Evolutionary conservation across 1,140 invertebrate genomes (phyloP), one percentile per base, ranked within the genome.

Genomic region (Heliconius nattereri): DNA sequence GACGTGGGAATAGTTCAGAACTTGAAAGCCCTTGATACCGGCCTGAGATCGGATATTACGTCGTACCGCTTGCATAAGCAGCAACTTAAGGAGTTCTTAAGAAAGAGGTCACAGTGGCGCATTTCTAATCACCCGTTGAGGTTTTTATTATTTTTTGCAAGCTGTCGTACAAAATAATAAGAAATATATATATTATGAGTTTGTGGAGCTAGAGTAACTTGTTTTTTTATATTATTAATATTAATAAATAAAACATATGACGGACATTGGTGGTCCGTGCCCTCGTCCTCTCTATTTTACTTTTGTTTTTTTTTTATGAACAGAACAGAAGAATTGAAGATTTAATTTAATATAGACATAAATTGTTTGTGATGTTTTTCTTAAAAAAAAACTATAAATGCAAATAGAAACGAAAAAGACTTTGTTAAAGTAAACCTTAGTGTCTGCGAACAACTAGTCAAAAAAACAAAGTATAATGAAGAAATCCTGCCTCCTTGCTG

Each of bases 21-120:
- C 26, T 77, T 52, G 73, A 82, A 73, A 80, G 78, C 81, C 37
- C 79, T 83, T 75, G 73, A 75, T 78, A 78, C 60, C 45, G 37
- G 60, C 72, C 78, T 78, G 52, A 78, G 78, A 74, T 77, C 72
- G 72, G 78, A 78, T 78, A 78, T 78, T 78, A 78, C 70, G 74
- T 70, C 75, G 75, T 77, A 66, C 75, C 81, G 76, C 79, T 78
- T 84, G 83, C 83, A 79, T 82, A 81, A 82, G 80, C 79, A 83
- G 37, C 79, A 75, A 78, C 79, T 81, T 76, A 66, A 83, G 79
- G 57, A 81, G 75, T 79, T 75, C 79, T 84, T 78, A 54, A 81
- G 79, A 84, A 84, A 72, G 79, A 80, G 81, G 83, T 84, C 83
- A 78, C 76, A 45, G 57, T 72, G 66, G 76, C 76, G 77, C 60